Base-by-base conservation (phyloP, 2,797 vertebrate species). In the Octomys mimax region DNA sequence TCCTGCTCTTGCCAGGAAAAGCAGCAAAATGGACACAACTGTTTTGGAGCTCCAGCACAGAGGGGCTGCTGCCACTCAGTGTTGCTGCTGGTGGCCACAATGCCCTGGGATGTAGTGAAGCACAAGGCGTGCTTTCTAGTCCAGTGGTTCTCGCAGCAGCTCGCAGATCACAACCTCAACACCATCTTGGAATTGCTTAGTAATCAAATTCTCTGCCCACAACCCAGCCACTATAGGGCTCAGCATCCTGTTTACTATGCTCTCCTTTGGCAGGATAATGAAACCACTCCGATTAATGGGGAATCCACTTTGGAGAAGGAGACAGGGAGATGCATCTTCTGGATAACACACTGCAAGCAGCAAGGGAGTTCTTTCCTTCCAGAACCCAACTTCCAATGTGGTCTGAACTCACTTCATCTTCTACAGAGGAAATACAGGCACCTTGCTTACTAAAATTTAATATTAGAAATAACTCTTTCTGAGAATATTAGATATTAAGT, bases 1-100 rank as follows among this genome's bases (percentile, higher is more conserved):
- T 88, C 52, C 84, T 31, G 24, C 79, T 92, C 77, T 75, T 86
- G 9, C 78, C 78, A 79, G 14, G 91, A 95, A 92, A 91, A 94
- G 86, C 52, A 54, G 54, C 21, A 87, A 85, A 89, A 97, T 46
- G 28, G 6, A 71, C 33, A 89, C 54, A 28, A 42, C 81, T n/a
- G 61, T 62, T 62, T 73, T 42, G 49, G 46, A 78, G 39, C 49
- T 61, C 73, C 73, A 16, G 6, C 39, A 61, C 52, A 91, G 49
- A n/a, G 24, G 24, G 39, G 62, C 49, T 42, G 57, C 54, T 64
- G 28, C 52, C 1, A 46, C 9, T 13, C 68, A 46, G 14, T 16
- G 13, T 3, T 16, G 54, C 54, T 57, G 54, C 14, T 57, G 54
- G 80, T 10, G 12, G 54, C 80, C 36, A n/a, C 59, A 31, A 18